Conservation (phyloP, 2,113 vertebrate genomes). For the Gymnorhina tibicen region DNA sequence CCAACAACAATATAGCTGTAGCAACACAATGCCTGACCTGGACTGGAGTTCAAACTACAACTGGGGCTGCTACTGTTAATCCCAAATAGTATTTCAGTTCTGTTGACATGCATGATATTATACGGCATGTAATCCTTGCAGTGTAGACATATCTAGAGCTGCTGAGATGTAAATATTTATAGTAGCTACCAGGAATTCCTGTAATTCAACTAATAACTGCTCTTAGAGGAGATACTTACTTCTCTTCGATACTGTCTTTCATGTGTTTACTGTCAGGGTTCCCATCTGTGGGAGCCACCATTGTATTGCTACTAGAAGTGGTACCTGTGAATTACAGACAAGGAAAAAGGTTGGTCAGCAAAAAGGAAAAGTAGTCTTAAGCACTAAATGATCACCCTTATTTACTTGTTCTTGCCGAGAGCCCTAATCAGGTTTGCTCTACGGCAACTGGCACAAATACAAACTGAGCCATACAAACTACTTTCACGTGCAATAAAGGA, state of each 20-base stretch:
- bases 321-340: slow-evolving; percentile 77
- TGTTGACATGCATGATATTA: background rate
- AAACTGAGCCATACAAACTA: background rate
- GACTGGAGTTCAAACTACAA: background rate
- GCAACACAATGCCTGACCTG: background rate
- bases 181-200: background rate
- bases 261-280: slow-evolving; percentile 85
- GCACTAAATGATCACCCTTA: background rate
- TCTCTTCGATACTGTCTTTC: slow-evolving; percentile 91
- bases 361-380: background rate
- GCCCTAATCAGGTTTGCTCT: background rate
- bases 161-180: background rate
- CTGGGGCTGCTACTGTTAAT: background rate
- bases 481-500: background rate
- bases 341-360: background rate
- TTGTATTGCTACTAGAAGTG: slow-evolving; percentile 98
- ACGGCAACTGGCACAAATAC: background rate
- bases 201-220: background rate
- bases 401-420: background rate
- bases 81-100: background rate
- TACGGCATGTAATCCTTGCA: background rate
- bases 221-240: slow-evolving; percentile 69
- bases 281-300: slow-evolving; percentile 90
- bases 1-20: background rate
- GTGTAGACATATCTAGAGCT: background rate